phyloP scores from a whole-genome alignment of 2,113 vertebrate genomes.

The Megaceryle torquata region DNA sequence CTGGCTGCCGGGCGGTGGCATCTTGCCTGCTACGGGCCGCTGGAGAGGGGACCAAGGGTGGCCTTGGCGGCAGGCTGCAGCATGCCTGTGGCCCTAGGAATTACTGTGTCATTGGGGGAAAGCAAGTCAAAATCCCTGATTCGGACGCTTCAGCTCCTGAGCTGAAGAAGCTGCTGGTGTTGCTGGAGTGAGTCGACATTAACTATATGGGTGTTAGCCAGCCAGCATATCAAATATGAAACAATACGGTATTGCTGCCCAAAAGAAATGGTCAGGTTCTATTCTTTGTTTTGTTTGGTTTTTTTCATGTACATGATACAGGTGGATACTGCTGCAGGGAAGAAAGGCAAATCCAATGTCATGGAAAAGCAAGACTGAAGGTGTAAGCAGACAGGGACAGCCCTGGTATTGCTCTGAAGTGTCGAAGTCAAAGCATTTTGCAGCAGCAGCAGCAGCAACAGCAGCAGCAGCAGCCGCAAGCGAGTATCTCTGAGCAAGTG shows the following conservation, averaged over 20 bases:
- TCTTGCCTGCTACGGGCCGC: too few relatives aligned
- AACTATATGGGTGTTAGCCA: neutral
- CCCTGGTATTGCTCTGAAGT: neutral
- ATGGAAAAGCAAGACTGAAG: neutral
- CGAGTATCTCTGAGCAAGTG: conserved; percentile 16
- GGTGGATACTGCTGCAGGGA: neutral
- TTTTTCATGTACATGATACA: neutral
- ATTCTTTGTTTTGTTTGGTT: neutral
- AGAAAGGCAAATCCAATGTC: neutral
- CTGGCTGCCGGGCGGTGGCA: neutral
- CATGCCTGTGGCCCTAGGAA: neutral
- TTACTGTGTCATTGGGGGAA: neutral
- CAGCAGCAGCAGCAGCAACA: neutral
- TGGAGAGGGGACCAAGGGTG: neutral
- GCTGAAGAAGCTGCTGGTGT: neutral
- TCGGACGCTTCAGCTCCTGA: neutral
- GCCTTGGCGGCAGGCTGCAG: neutral
- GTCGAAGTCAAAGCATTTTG: neutral
- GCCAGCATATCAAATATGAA: neutral
- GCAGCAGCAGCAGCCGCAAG: neutral
- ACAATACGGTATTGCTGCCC: neutral
- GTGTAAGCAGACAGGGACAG: neutral
- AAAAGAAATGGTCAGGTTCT: neutral
- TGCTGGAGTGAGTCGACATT: neutral
- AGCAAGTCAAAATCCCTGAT: neutral